Evolutionary conservation across 2,113 vertebrate genomes (phyloP), one percentile per base, ranked within the genome.

Genomic region (Xiphorhynchus elegans): DNA sequence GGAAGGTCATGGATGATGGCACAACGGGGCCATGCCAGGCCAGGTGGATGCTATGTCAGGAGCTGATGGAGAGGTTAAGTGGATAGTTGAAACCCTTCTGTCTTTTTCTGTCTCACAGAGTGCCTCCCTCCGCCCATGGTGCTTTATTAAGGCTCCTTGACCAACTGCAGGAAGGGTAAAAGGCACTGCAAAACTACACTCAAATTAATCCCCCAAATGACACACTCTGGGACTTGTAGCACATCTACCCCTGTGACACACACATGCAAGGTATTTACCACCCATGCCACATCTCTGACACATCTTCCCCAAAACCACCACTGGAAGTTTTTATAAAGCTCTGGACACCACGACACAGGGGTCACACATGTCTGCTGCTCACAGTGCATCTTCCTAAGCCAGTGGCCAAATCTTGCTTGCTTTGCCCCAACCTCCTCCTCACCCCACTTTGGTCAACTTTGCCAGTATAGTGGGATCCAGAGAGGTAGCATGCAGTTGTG

Each of bases 301-400:
- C 40, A 19, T n/a, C n/a, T 66, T 28, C 26, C 11, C 28, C 4
- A 3, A 3, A 85, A 80, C 66, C 40, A 20, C 39, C 4, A 2
- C 58, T n/a, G 4, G 0, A 46, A 75, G 11, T 17, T 53, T 78
- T 20, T 33, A 37, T 58, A 93, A 80, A 63, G 16, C 21, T 75
- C 82, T 6, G 7, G 19, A 52, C 1, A 4, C 17, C 2, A 0
- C 19, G n/a, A 70, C 2, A 2, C n/a, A 52, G 16, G 5, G 42
- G 9, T 42, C 73, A 72, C 44, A 40, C 0, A 0, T 13, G 6
- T 33, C 35, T 92, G n/a, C 58, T 80, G 50, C 59, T 68, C 35
- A 50, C 47, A 39, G 19, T 0, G 2, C 33, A 37, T 10, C 40
- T 64, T 55, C 64, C 31, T 33, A 84, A 70, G 6, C 7, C 64